These are phyloP conservation scores for Trogon melanurus DNA, from an alignment of 2,113 vertebrate species.

Conservation along the genomic window DNA sequence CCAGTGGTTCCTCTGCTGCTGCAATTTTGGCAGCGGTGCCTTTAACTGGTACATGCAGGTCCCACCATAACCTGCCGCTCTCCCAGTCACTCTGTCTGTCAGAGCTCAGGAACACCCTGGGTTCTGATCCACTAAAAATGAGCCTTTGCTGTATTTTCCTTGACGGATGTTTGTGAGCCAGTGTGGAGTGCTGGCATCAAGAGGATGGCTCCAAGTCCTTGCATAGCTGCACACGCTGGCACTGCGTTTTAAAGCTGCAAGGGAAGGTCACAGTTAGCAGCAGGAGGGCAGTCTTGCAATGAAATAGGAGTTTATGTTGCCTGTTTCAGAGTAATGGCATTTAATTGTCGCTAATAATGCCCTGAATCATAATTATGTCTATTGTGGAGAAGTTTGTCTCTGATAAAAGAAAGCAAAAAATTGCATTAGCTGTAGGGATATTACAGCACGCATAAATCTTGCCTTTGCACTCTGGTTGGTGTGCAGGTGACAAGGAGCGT, in stretches of 20 bases:
- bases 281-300: neutral
- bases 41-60: neutral
- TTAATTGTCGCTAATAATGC: neutral
- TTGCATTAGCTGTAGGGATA: neutral
- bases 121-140: neutral
- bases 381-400: neutral
- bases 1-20: neutral
- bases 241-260: neutral
- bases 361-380: neutral
- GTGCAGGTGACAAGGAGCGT: fast-evolving
- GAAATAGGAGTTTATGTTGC: neutral
- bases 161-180: neutral
- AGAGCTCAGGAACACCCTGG: neutral
- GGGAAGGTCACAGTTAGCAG: neutral
- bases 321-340: neutral
- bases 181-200: neutral
- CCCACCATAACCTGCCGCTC: neutral
- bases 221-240: neutral
- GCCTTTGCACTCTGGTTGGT: neutral
- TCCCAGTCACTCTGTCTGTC: fast-evolving
- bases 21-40: neutral
- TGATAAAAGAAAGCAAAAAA: neutral
- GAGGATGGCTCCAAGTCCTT: neutral
- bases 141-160: neutral
- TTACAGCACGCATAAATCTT: neutral